A percentile compares a stretch with the other conserved stretches of the same genome.
These are phyloP conservation scores for Xerus rutilus DNA, from an alignment of 2,797 vertebrate species.

Conservation along the genomic window DNA sequence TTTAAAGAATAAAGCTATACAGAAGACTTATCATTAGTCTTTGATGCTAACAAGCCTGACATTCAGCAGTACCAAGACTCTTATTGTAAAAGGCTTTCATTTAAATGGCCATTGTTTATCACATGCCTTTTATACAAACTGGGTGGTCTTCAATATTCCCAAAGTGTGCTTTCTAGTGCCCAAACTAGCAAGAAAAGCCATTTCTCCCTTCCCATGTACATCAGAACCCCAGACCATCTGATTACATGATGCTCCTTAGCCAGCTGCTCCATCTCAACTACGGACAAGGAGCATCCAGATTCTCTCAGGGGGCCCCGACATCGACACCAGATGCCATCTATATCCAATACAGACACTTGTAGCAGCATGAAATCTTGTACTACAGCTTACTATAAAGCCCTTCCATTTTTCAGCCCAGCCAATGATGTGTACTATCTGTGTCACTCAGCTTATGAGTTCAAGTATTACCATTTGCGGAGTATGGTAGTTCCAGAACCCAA, in stretches of 20 bases:
- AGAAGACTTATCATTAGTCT: neutral
- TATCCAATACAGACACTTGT: neutral
- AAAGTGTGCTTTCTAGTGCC: neutral
- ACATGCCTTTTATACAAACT: neutral
- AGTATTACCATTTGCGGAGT: neutral
- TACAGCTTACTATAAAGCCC: neutral
- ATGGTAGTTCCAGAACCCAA: neutral
- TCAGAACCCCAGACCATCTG: neutral
- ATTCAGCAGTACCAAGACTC: neutral
- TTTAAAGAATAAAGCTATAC: neutral
- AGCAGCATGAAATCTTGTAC: neutral
- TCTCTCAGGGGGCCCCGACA: neutral
- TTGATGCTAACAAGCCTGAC: neutral
- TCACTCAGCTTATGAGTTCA: neutral
- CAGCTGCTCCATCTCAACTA: neutral
- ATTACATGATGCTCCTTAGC: neutral
- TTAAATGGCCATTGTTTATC: neutral
- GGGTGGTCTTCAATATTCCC: neutral
- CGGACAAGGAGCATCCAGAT: neutral
- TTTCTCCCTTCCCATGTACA: neutral
- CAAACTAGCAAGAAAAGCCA: neutral
- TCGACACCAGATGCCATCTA: neutral
- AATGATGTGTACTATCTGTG: no score
- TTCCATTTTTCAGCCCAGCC: neutral
- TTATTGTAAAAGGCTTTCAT: neutral